Evolutionary conservation across 1,140 invertebrate genomes (phyloP).

Genomic region (Amyelois transitella): DNA sequence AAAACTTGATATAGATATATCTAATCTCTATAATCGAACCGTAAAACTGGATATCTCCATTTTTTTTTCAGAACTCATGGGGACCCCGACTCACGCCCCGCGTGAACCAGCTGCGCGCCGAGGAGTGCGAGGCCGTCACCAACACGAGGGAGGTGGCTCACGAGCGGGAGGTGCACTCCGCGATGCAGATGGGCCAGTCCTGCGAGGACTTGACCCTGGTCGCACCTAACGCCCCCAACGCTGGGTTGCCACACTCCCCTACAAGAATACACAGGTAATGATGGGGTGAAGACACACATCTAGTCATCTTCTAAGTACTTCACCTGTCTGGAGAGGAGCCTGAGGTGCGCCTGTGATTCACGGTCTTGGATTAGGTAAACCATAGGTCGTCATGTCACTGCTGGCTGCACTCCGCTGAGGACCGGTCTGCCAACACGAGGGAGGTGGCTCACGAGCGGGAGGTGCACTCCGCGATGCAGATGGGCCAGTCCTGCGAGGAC

Average conservation of each 20-base stretch:
- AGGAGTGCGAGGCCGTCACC: slow-evolving; percentile 88
- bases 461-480: slow-evolving; percentile 90
- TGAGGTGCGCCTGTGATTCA: no score
- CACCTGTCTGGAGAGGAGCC: no score
- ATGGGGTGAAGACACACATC: not conserved
- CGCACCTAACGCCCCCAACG: slow-evolving; percentile 14
- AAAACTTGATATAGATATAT: no score
- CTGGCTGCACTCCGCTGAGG: slow-evolving; percentile 91
- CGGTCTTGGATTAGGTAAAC: no score
- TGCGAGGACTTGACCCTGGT: slow-evolving; percentile 91
- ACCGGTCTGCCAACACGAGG: slow-evolving; percentile 84
- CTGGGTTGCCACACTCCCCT: slow-evolving; percentile 70
- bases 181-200: slow-evolving; percentile 93
- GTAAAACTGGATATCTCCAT: no score
- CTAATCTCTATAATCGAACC: no score
- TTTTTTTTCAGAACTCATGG: slow-evolving; percentile 33
- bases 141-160: slow-evolving; percentile 90
- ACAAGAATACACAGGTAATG: slow-evolving; percentile 63
- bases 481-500: slow-evolving; percentile 93
- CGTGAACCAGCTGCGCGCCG: slow-evolving; percentile 89
- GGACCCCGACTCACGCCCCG: slow-evolving; percentile 83
- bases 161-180: slow-evolving; percentile 89
- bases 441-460: slow-evolving; percentile 93
- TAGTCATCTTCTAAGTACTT: no score
- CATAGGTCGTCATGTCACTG: no score